Percentiles rank a stretch among this genome's conserved stretches.
phyloP scores from a whole-genome alignment of 2,797 vertebrate species.

The Sarcoramphus papa region DNA sequence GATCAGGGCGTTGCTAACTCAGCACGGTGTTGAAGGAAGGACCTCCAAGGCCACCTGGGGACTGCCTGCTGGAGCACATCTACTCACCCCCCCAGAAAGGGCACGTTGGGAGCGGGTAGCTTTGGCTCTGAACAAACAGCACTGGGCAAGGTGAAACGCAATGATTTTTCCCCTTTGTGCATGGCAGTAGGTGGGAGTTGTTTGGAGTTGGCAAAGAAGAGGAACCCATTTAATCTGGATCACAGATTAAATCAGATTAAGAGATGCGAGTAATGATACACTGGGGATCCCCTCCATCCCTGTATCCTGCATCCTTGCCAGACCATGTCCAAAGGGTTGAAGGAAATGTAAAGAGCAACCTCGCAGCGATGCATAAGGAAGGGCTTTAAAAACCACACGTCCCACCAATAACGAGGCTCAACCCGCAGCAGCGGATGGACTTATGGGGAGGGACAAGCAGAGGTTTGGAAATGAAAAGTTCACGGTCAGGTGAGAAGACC shows the following conservation, averaged over 20 bases:
- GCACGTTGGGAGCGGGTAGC: rapidly evolving
- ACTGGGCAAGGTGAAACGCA: neutral
- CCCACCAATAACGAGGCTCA: neutral
- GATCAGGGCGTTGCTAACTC: neutral
- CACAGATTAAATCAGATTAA: neutral
- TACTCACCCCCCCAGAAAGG: neutral
- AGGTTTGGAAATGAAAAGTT: neutral
- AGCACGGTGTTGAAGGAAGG: neutral
- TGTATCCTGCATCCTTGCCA: neutral
- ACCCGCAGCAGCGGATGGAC: rapidly evolving
- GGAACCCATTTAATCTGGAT: neutral
- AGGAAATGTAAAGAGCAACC: neutral
- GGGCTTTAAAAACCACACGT: neutral
- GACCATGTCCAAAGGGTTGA: neutral
- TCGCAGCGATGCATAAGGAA: neutral
- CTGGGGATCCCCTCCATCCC: neutral
- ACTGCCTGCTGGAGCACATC: neutral
- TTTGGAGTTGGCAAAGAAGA: neutral
- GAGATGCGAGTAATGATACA: neutral
- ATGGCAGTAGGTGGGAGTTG: neutral
- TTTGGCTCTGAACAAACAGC: neutral
- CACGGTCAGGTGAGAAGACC: neutral
- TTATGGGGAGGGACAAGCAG: neutral
- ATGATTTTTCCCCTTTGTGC: neutral
- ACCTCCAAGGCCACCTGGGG: neutral